Evolutionary conservation across 2,113 vertebrate species (phyloP).

Genomic region (Benitochromis conjunctus): DNA sequence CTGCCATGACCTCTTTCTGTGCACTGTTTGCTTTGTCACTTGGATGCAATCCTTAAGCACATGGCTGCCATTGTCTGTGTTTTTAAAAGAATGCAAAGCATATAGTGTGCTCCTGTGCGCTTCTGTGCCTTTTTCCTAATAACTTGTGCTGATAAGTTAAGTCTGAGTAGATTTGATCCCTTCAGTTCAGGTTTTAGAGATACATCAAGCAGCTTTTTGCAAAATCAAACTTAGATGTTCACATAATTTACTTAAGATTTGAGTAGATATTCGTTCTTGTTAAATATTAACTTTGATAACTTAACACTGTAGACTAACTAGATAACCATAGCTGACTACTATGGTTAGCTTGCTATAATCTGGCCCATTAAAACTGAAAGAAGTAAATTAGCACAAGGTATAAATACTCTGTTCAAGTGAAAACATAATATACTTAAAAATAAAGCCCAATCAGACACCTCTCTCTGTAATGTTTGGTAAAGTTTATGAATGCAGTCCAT

Average conservation of each 20-base stretch:
- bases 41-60: constrained; percentile 45
- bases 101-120: neutral
- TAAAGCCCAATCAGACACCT: too few relatives aligned
- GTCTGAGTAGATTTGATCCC: neutral
- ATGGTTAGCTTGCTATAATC: too few relatives aligned
- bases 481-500: neutral
- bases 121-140: neutral
- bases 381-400: neutral
- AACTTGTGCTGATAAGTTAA: neutral
- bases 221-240: neutral
- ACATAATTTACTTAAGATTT: neutral
- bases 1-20: constrained; percentile 40
- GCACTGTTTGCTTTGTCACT: constrained; percentile 25
- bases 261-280: neutral
- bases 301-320: neutral
- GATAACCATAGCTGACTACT: neutral
- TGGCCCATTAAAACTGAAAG: neutral
- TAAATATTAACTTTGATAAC: neutral
- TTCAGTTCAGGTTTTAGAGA: neutral
- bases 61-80: constrained; percentile 33
- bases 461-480: neutral
- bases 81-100: neutral
- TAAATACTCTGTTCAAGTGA: neutral
- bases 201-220: neutral
- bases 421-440: neutral